A percentile compares a stretch with the other conserved stretches of the same genome.
phyloP scores from a whole-genome alignment of 1,140 invertebrate genomes.

The Eurosta solidaginis region DNA sequence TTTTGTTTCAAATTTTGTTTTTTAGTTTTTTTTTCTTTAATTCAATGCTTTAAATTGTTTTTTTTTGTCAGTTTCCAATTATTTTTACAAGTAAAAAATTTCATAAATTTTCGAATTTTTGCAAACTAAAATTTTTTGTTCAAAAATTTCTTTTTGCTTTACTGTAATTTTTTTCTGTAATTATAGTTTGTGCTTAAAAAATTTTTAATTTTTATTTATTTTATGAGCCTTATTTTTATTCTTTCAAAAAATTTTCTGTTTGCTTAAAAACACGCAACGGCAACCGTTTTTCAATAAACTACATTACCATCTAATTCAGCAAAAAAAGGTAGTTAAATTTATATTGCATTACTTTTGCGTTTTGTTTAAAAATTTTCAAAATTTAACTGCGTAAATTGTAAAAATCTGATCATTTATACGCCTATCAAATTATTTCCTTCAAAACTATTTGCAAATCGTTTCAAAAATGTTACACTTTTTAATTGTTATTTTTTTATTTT shows the following conservation, averaged over 20 bases:
- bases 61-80: no score
- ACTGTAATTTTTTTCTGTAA: not conserved
- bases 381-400: not conserved
- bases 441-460: slow-evolving; percentile 25
- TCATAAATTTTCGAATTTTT: no score
- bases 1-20: not conserved
- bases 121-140: not conserved
- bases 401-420: not conserved
- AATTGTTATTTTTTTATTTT: not conserved
- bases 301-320: not conserved
- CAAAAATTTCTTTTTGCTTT: not conserved
- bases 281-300: not conserved
- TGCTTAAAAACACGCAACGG: slow-evolving; percentile 19
- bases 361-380: not conserved
- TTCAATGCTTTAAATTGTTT: no score
- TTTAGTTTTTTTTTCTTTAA: no score
- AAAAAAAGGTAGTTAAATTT: not conserved
- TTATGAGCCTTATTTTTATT: not conserved
- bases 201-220: not conserved
- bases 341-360: not conserved
- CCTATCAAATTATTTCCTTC: not conserved
- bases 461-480: not conserved
- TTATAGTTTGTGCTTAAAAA: not conserved
- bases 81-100: no score
- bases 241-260: not conserved